Conservation (phyloP, 2,888 invertebrate species). For the Thera britannica region DNA sequence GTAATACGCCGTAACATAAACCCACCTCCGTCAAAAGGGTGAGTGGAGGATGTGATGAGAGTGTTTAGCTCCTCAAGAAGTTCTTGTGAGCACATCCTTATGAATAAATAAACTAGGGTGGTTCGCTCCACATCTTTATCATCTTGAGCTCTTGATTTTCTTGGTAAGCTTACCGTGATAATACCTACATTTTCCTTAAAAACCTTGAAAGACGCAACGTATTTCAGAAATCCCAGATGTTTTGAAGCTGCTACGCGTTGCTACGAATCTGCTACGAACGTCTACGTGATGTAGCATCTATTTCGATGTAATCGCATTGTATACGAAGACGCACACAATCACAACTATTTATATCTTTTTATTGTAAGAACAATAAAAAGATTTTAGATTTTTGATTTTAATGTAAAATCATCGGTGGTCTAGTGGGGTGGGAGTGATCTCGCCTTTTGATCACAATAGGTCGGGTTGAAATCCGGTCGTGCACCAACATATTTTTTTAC, state of each 20-base stretch:
- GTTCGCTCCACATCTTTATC: constrained; percentile 3
- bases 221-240: not conserved
- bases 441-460: too few species aligned
- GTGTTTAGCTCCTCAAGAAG: constrained; percentile 56
- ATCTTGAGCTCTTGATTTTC: constrained; percentile 11
- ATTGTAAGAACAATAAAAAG: too few species aligned
- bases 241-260: not conserved
- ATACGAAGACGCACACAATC: not conserved
- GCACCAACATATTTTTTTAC: too few species aligned
- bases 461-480: too few species aligned
- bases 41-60: constrained; percentile 57
- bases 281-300: constrained; percentile 4
- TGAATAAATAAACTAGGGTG: constrained; percentile 24
- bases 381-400: too few species aligned
- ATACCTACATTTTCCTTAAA: not conserved
- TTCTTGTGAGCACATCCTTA: constrained; percentile 33
- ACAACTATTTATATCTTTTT: too few species aligned
- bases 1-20: constrained; percentile 51
- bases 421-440: too few species aligned
- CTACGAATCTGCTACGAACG: constrained; percentile 11
- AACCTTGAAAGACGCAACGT: not conserved
- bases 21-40: constrained; percentile 57
- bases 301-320: not conserved
- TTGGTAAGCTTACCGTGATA: constrained; percentile 1
- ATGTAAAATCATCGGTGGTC: too few species aligned